Percentiles rank a stretch among this genome's conserved stretches.
phyloP scores from a whole-genome alignment of 2,888 invertebrate species.

The Crematogaster levior region DNA sequence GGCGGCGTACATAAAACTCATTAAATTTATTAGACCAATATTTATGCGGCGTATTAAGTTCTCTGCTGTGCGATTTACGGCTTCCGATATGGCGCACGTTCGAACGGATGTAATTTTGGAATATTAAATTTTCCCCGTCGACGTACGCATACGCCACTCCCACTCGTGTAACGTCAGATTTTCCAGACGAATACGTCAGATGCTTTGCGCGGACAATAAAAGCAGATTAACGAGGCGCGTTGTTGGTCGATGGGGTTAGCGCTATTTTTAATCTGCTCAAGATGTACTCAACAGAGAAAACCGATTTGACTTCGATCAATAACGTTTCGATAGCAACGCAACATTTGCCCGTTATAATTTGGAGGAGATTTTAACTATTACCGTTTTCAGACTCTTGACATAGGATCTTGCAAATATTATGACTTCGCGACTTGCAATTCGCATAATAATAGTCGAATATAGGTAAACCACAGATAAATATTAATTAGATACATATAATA shows the following conservation, averaged over 20 bases:
- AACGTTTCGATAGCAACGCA: background rate
- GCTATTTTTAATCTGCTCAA: constrained; percentile 19
- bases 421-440: background rate
- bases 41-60: constrained; percentile 47
- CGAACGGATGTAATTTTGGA: constrained; percentile 48
- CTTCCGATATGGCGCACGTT: constrained; percentile 27
- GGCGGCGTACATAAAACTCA: constrained; percentile 14
- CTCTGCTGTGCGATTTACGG: constrained; percentile 30
- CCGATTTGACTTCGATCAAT: constrained; percentile 27
- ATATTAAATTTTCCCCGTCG: constrained; percentile 45
- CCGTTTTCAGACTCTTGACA: background rate
- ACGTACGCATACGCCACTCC: background rate
- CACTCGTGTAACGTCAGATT: constrained; percentile 27
- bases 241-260: background rate
- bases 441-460: background rate
- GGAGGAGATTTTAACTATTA: background rate
- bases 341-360: background rate
- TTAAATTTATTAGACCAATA: constrained; percentile 53
- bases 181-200: constrained; percentile 33
- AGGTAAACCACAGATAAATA: background rate
- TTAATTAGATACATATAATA: background rate
- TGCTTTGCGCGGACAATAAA: constrained; percentile 10
- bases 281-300: background rate
- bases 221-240: constrained; percentile 33
- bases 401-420: background rate